Evolutionary conservation across 2,113 vertebrate species (phyloP).

Genomic region (Ciconia stormi): DNA sequence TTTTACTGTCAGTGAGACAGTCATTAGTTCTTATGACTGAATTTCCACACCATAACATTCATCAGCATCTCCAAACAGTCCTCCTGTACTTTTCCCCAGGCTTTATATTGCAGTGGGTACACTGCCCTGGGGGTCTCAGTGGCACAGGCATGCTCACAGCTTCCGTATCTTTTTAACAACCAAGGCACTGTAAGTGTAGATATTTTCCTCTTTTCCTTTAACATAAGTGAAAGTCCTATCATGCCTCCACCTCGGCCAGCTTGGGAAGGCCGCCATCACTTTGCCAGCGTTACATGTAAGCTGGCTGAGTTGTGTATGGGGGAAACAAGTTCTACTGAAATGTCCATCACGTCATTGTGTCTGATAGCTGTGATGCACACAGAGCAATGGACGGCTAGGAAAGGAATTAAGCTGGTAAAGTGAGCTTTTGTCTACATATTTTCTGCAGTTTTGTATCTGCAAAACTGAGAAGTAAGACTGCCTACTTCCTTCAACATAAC

Average conservation of each 20-base stretch:
- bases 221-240: not conserved
- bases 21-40: conserved; percentile 70
- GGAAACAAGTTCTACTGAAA: not conserved
- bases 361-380: not conserved
- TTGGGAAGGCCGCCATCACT: not conserved
- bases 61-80: conserved; percentile 36
- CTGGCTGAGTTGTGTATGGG: not conserved
- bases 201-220: not conserved
- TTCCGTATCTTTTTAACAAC: not conserved
- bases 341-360: not conserved
- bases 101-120: not conserved
- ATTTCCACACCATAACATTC: conserved; percentile 55
- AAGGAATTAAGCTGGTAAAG: not conserved
- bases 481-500: not conserved
- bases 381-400: not conserved
- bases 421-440: not conserved
- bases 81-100: not conserved
- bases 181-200: not conserved
- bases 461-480: not conserved
- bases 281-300: not conserved
- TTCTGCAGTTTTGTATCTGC: not conserved
- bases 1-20: conserved; percentile 66
- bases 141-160: not conserved
- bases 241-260: not conserved
- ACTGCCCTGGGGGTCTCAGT: not conserved